These are phyloP conservation scores for Leptestheria dahalacensis DNA, from an alignment of 1,140 invertebrate species.

Conservation along the genomic window DNA sequence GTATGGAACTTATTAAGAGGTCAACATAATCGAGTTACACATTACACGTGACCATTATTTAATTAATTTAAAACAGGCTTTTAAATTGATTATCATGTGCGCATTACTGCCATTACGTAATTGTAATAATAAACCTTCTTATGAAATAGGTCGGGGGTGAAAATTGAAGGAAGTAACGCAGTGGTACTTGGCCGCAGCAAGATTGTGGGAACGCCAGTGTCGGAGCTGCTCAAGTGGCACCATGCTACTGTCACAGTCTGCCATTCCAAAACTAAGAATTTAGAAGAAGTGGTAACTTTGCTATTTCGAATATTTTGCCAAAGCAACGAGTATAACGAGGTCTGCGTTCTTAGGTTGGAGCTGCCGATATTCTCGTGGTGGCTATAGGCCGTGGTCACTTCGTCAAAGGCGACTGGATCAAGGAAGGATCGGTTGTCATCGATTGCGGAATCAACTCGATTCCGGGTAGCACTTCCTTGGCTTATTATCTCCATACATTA, in stretches of 20 bases:
- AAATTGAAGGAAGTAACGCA: constrained; percentile 66
- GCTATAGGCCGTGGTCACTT: constrained; percentile 82
- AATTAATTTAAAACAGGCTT: too few species aligned
- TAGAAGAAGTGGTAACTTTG: constrained; percentile 51
- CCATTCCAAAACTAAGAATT: constrained; percentile 81
- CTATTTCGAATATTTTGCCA: background rate
- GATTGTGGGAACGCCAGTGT: constrained; percentile 90
- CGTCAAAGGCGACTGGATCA: constrained; percentile 92
- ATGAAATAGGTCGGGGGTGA: constrained; percentile 44
- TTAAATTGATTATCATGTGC: too few species aligned
- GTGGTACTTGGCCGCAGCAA: constrained; percentile 93
- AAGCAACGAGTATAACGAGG: background rate
- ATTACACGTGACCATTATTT: background rate
- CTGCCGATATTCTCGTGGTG: constrained; percentile 91
- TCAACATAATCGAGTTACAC: constrained; percentile 17
- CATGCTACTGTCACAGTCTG: constrained; percentile 93
- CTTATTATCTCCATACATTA: too few species aligned
- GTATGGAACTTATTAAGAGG: constrained; percentile 77
- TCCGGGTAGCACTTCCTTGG: constrained; percentile 47
- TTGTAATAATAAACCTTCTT: background rate
- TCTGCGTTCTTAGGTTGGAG: constrained; percentile 32
- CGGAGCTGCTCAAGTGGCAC: constrained; percentile 90
- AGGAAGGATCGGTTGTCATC: constrained; percentile 96
- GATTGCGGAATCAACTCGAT: constrained; percentile 97
- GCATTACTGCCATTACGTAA: too few species aligned